Base-by-base conservation (phyloP, 2,888 invertebrate species). In the Pegoplata infirma region DNA sequence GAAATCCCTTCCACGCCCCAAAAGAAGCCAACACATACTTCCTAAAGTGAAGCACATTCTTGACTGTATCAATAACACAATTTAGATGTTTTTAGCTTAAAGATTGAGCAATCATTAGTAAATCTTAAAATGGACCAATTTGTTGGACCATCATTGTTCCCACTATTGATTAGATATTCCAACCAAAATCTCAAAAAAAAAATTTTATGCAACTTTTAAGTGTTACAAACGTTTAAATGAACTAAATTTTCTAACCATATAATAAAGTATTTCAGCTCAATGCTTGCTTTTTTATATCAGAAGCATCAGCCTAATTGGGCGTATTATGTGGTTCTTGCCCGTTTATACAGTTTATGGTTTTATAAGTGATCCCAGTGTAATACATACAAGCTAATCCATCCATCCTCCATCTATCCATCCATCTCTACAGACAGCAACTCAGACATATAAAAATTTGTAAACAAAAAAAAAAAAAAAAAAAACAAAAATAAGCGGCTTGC, bases 251-350 rank as follows among this genome's bases (percentile, higher is more conserved):
- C n/a, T n/a, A n/a, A n/a, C n/a, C n/a, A n/a, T n/a, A n/a, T n/a
- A n/a, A n/a, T n/a, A n/a, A n/a, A n/a, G 40, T 36, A 19, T 51
- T 5, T 25, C 3, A 40, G n/a, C 4, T 40, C 36, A 40, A n/a
- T 40, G 36, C 4, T 40, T 40, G n/a, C n/a, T 40, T 40, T n/a
- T n/a, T n/a, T n/a, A 47, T 36, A 88, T 88, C 89, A 88, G 89
- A 89, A 89, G 89, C 89, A 86, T 86, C 84, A 84, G 85, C 83
- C 89, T 88, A 88, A 88, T 89, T 88, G 88, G 89, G 84, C 84
- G 86, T 86, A 82, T 84, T 84, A 82, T 84, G 76, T 83, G 82
- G 83, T 80, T 81, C 80, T 80, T 81, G 66, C 67, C 78, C 76
- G 55, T 83, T 82, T 81, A 80, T 69, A 79, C 77, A 67, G 76